Evolutionary conservation across 2,797 vertebrate genomes (phyloP).

Genomic region (Rhincodon typus): DNA sequence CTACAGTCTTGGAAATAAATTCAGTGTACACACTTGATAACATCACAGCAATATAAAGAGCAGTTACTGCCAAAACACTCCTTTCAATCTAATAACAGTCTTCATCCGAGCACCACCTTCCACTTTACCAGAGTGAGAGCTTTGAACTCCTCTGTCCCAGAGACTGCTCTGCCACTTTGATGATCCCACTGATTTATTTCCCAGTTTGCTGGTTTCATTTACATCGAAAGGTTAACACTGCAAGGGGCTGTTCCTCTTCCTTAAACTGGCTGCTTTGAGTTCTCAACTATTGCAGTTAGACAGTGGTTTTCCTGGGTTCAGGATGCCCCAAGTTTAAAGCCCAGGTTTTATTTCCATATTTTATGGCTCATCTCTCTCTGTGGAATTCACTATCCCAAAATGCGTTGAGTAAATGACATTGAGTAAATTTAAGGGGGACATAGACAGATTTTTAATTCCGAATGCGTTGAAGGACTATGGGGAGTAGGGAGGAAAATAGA

Average conservation of each 20-base stretch:
- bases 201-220: not conserved
- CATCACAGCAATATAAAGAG: not conserved
- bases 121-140: not conserved
- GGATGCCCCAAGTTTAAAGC: not conserved
- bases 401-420: too few relatives aligned
- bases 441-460: too few relatives aligned
- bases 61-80: not conserved
- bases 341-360: not conserved
- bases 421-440: too few relatives aligned
- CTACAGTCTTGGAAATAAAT: slow-evolving; percentile 19
- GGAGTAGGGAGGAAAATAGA: too few relatives aligned
- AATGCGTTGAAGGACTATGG: too few relatives aligned
- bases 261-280: not conserved
- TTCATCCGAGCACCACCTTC: too few relatives aligned
- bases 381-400: too few relatives aligned
- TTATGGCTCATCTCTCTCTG: not conserved
- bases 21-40: not conserved
- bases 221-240: not conserved
- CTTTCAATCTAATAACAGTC: not conserved
- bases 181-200: not conserved
- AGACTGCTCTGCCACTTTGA: not conserved
- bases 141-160: not conserved
- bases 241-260: not conserved
- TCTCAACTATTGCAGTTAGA: not conserved
- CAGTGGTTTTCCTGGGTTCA: not conserved